Evolutionary conservation across 2,888 invertebrate genomes (phyloP).

Genomic region (Drymonia ruficornis): DNA sequence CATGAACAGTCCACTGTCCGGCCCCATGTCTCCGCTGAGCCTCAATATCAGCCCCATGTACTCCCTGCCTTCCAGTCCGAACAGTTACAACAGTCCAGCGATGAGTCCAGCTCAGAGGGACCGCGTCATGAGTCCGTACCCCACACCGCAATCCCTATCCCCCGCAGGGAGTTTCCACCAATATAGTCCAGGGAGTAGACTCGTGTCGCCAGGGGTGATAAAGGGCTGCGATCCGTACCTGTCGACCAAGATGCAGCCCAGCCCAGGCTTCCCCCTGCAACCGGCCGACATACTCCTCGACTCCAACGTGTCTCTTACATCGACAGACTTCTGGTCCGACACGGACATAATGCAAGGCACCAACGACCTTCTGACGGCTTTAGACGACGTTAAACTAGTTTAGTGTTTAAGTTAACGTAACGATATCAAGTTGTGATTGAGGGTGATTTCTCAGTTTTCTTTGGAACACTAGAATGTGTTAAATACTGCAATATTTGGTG

Average conservation of each 20-base stretch:
- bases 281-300: slow-evolving; percentile 63
- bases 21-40: slow-evolving; percentile 69
- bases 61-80: slow-evolving; percentile 69
- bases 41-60: slow-evolving; percentile 72
- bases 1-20: slow-evolving; percentile 26
- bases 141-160: slow-evolving; percentile 70
- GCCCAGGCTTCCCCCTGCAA: slow-evolving; percentile 62
- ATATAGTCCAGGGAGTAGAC: slow-evolving; percentile 61
- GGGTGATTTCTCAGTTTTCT: slow-evolving; percentile 54
- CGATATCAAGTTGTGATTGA: slow-evolving; percentile 23
- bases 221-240: slow-evolving; percentile 73
- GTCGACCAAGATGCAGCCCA: slow-evolving; percentile 71
- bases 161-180: slow-evolving; percentile 65
- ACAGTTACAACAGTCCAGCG: slow-evolving; percentile 66
- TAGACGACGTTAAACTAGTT: slow-evolving; percentile 74
- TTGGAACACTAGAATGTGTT: slow-evolving; percentile 36
- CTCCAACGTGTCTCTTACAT: slow-evolving; percentile 51
- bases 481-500: slow-evolving; percentile 27
- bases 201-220: slow-evolving; percentile 61
- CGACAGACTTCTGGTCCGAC: slow-evolving; percentile 71
- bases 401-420: slow-evolving; percentile 33
- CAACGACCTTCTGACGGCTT: slow-evolving; percentile 68
- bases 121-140: slow-evolving; percentile 66
- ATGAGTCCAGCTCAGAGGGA: slow-evolving; percentile 70
- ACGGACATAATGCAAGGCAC: slow-evolving; percentile 68